phyloP scores from a whole-genome alignment of 2,113 vertebrate species.

The Numida meleagris region DNA sequence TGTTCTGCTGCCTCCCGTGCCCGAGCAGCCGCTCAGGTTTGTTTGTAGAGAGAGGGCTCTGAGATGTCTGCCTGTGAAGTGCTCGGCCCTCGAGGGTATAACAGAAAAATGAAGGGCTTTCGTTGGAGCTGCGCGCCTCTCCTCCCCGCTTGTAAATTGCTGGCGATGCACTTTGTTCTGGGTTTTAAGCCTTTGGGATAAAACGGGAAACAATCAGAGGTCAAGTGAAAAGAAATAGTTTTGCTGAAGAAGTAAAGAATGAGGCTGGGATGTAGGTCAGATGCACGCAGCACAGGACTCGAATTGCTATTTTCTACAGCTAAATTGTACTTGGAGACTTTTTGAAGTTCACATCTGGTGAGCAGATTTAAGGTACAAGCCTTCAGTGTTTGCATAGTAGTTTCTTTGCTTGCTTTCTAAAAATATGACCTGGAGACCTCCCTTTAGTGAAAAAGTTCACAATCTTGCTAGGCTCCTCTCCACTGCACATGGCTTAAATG shows the following conservation, averaged over 20 bases:
- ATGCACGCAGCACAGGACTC: neutral
- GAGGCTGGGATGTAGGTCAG: conserved; percentile 27
- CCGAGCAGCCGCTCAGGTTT: neutral
- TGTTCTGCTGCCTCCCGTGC: neutral
- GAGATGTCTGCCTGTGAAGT: neutral
- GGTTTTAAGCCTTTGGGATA: conserved; percentile 27
- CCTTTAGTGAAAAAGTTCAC: neutral
- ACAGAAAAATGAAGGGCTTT: neutral
- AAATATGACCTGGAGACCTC: conserved; percentile 21
- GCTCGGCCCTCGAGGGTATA: neutral
- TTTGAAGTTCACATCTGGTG: conserved; percentile 62
- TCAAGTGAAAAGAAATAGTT: conserved; percentile 32
- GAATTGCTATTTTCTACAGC: neutral
- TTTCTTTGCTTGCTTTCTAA: conserved; percentile 10
- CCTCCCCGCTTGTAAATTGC: neutral
- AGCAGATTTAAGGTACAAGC: conserved; percentile 48
- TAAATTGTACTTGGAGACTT: neutral
- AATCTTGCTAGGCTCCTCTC: neutral
- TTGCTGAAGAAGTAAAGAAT: neutral
- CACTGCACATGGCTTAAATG: neutral
- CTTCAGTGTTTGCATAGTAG: neutral
- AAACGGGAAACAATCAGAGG: conserved; percentile 30
- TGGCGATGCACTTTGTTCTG: neutral
- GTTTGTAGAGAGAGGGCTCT: neutral
- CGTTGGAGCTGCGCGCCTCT: neutral